Percentiles rank a stretch among this genome's conserved stretches.
phyloP scores from a whole-genome alignment of 2,113 vertebrate genomes.

The Notothenia coriiceps region DNA sequence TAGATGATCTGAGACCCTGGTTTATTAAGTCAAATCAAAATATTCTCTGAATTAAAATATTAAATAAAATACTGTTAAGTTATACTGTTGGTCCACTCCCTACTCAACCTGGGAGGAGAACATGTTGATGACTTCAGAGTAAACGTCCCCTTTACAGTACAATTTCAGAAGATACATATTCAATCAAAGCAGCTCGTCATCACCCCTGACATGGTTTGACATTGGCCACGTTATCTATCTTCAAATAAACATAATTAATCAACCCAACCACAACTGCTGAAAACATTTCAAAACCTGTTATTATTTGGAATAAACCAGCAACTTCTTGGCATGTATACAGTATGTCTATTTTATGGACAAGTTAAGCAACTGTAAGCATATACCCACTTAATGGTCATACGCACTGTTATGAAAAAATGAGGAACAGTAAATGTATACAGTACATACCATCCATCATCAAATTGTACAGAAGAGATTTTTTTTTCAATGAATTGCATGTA shows the following conservation, averaged over 20 bases:
- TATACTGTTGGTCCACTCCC: neutral
- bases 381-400: neutral
- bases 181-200: neutral
- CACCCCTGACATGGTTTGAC: too few relatives aligned
- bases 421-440: neutral
- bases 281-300: neutral
- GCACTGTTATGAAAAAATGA: neutral
- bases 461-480: too few relatives aligned
- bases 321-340: neutral
- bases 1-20: conserved; percentile 4
- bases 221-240: neutral
- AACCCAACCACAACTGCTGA: neutral
- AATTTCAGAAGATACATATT: neutral
- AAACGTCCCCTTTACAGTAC: conserved; percentile 12
- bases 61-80: too few relatives aligned
- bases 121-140: neutral
- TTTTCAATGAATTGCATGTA: neutral
- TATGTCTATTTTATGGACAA: neutral
- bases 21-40: neutral
- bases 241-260: conserved; percentile 16
- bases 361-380: neutral
- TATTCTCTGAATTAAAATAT: neutral
- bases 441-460: too few relatives aligned
- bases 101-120: too few relatives aligned
- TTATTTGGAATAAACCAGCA: neutral